Percentiles rank a stretch among this genome's conserved stretches.
phyloP scores from a whole-genome alignment of 2,888 invertebrate genomes.

The Drosophila picticornis region DNA sequence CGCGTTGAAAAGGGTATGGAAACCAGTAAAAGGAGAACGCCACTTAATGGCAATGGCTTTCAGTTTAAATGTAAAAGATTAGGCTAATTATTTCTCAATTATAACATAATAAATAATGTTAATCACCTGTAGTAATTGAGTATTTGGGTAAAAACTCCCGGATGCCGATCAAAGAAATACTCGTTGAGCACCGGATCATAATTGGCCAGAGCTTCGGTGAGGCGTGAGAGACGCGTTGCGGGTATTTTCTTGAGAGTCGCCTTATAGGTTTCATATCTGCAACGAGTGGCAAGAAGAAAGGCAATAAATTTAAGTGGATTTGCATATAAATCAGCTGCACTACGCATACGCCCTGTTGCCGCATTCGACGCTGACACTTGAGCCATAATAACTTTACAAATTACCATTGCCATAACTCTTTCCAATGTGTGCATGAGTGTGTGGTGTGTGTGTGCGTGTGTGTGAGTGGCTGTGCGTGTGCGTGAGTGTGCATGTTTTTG shows the following conservation, averaged over 20 bases:
- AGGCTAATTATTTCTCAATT: background rate
- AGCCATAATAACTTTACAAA: slow-evolving; percentile 68
- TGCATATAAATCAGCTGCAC: slow-evolving; percentile 61
- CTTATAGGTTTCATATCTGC: slow-evolving; percentile 90
- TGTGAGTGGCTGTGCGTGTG: background rate
- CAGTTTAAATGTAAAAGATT: background rate
- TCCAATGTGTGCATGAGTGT: slow-evolving; percentile 6
- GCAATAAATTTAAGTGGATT: slow-evolving; percentile 59
- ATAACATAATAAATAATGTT: background rate
- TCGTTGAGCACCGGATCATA: slow-evolving; percentile 96
- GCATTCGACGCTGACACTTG: slow-evolving; percentile 34
- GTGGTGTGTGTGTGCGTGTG: background rate
- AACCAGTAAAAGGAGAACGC: background rate
- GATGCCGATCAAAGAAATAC: slow-evolving; percentile 95
- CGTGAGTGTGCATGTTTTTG: slow-evolving; percentile 19
- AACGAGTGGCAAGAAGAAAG: slow-evolving; percentile 36
- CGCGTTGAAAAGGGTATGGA: background rate
- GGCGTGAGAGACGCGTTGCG: slow-evolving; percentile 92
- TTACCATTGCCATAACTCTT: slow-evolving; percentile 65
- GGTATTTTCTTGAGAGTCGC: slow-evolving; percentile 95
- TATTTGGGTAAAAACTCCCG: slow-evolving; percentile 95
- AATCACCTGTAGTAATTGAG: slow-evolving; percentile 93
- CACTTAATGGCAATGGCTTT: background rate
- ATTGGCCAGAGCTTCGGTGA: slow-evolving; percentile 94
- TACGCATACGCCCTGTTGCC: slow-evolving; percentile 47